These are phyloP conservation scores for Tautogolabrus adspersus DNA, from an alignment of 2,113 vertebrate genomes.

Conservation along the genomic window DNA sequence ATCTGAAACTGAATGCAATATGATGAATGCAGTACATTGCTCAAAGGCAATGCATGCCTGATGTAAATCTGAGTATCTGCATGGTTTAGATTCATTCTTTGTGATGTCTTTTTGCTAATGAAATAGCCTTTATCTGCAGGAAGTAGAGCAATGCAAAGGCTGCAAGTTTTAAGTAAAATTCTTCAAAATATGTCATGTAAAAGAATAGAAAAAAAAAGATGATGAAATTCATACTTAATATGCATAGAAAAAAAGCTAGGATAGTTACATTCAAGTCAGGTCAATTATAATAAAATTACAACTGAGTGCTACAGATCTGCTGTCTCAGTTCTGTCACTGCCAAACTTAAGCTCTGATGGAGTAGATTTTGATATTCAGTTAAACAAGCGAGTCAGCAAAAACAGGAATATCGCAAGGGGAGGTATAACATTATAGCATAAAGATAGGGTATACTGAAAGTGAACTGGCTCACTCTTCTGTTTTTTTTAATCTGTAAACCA, in stretches of 20 bases:
- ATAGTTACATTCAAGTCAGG: neutral
- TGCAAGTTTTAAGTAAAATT: constrained; percentile 29
- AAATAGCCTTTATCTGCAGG: constrained; percentile 22
- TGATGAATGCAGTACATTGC: constrained; percentile 28
- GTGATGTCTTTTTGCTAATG: constrained; percentile 50
- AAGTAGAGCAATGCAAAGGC: constrained; percentile 6
- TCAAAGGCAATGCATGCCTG: constrained; percentile 45
- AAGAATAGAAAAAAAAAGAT: constrained; percentile 6
- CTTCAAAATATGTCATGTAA: constrained; percentile 8
- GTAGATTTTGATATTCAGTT: constrained; percentile 28
- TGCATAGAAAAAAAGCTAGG: neutral
- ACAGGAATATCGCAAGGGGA: constrained; percentile 37
- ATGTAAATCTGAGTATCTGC: constrained; percentile 38
- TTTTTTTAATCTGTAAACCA: constrained; percentile 3
- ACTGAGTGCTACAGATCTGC: constrained; percentile 17
- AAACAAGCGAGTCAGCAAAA: constrained; percentile 58
- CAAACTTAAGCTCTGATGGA: neutral
- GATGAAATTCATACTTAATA: neutral
- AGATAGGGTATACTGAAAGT: constrained; percentile 18
- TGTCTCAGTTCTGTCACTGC: constrained; percentile 15
- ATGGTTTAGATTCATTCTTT: constrained; percentile 41
- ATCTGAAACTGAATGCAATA: constrained; percentile 17
- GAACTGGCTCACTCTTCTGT: neutral
- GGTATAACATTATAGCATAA: constrained; percentile 20
- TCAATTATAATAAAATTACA: neutral